These are phyloP conservation scores for Porites australiensis DNA, from an alignment of 64 coral and sea anemone species.

Conservation along the genomic window DNA sequence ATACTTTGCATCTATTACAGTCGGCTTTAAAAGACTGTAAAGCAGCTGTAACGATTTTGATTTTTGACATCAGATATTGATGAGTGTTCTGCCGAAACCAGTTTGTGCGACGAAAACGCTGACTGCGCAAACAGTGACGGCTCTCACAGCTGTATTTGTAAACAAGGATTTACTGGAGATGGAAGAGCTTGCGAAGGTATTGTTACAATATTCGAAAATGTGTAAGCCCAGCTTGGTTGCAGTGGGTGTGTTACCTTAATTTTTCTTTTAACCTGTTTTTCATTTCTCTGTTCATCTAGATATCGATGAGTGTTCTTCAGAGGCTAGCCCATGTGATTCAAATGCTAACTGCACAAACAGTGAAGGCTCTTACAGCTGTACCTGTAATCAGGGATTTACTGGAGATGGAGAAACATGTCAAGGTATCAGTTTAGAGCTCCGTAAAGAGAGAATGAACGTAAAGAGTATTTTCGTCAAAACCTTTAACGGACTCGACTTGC, in stretches of 20 bases:
- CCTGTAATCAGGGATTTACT: conserved; percentile 44
- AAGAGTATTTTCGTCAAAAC: no score
- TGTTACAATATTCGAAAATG: not conserved
- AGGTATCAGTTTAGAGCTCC: conserved; percentile 1
- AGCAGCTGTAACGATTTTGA: no score
- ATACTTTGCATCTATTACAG: no score
- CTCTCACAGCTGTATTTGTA: conserved; percentile 61
- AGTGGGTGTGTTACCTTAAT: not conserved
- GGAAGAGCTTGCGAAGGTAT: conserved; percentile 65
- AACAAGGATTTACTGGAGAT: conserved; percentile 59
- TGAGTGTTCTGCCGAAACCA: conserved; percentile 34
- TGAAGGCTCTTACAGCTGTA: conserved; percentile 53
- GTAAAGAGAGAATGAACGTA: no score
- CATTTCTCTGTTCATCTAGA: not conserved
- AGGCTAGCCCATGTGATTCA: conserved; percentile 1
- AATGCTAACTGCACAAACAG: conserved; percentile 51
- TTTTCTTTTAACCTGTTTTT: not conserved
- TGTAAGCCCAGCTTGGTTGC: no score
- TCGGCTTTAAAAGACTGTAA: no score
- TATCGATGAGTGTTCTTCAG: conserved; percentile 61
- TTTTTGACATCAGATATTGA: conserved; percentile 50
- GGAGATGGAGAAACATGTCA: conserved; percentile 65
- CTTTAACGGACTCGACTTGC: no score
- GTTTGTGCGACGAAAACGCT: conserved; percentile 37
- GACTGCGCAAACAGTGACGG: conserved; percentile 53